Base-by-base conservation (phyloP, 2,797 vertebrate genomes). In the Balearica regulorum region DNA sequence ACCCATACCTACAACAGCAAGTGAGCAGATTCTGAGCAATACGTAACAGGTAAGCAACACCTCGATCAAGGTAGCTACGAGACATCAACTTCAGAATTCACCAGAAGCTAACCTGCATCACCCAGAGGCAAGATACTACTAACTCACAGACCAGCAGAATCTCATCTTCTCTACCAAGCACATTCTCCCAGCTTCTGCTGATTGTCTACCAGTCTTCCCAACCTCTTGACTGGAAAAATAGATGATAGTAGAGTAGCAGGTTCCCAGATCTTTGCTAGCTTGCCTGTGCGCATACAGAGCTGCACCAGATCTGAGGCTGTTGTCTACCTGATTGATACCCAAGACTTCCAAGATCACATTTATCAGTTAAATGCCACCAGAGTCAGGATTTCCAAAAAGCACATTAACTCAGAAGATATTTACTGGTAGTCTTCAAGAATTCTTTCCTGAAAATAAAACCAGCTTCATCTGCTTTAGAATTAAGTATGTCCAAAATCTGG, bases 1-100 rank as follows among this genome's bases (percentile, higher is more conserved):
- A 58, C 8, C 2, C 1, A 69, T 21, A 89, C 6, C 31, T 58
- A 0, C 1, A 21, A 79, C 9, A 62, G 54, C 48, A 73, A 0
- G 3, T 16, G 31, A 89, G n/a, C 48, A 64, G n/a, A 53, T 57
- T 81, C 41, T 60, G 65, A 94, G 70, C 33, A 82, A 64, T 9
- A 46, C 1, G 3, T 0, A 1, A 69, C 62, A 89, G n/a, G 37
- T 29, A 70, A 88, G 39, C 15, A 62, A 57, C 21, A 70, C 17
- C 20, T 80, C 60, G 13, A 53, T 24, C 49, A 73, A 87, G 16
- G 71, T 41, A 79, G 43, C 46, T 44, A 35, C 13, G 17, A 87
- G 81, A 73, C n/a, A 55, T 2, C 4, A 8, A 10, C 44, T 83
- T 68, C 68, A 28, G 43, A 87, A 60, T 78, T 78, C n/a, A 82